Conservation (phyloP, 2,888 invertebrate genomes). For the Cosmorhoe ocellata region DNA sequence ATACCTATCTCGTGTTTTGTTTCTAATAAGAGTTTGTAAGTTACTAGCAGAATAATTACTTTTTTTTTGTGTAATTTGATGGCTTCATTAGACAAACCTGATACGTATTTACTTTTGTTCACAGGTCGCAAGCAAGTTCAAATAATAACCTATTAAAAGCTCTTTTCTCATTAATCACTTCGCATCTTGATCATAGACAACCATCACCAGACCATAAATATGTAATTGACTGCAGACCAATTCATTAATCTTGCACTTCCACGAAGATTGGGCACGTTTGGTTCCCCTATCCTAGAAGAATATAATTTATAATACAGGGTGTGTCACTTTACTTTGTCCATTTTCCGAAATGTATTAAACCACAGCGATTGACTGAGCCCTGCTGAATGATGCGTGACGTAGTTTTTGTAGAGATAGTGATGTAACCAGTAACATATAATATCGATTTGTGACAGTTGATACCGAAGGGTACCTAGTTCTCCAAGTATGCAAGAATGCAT, state of each 20-base stretch:
- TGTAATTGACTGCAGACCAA: conserved; percentile 21
- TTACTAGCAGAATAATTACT: too few species aligned
- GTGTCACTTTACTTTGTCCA: conserved; percentile 61
- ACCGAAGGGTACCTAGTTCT: too few species aligned
- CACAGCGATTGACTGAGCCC: conserved; percentile 74
- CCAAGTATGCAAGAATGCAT: too few species aligned
- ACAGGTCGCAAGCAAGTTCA: too few species aligned
- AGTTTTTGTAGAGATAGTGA: conserved; percentile 17
- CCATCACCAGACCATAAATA: conserved; percentile 20
- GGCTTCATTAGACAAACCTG: too few species aligned
- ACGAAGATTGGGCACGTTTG: conserved; percentile 54
- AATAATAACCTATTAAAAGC: too few species aligned
- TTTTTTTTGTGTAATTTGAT: too few species aligned
- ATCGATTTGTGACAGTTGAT: too few species aligned
- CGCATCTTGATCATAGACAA: conserved; percentile 10
- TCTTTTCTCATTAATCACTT: conserved; percentile 4
- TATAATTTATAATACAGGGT: conserved; percentile 71
- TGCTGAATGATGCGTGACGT: conserved; percentile 54
- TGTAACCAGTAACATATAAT: conserved; percentile 1
- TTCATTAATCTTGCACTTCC: conserved; percentile 43
- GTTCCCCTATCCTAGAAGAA: conserved; percentile 55
- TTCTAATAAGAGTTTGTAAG: too few species aligned
- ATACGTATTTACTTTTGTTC: too few species aligned
- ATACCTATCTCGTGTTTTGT: too few species aligned
- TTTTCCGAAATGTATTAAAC: conserved; percentile 70